Evolutionary conservation across 2,113 vertebrate genomes (phyloP), one percentile per base, ranked within the genome.

Genomic region (Cranoglanis bouderius): DNA sequence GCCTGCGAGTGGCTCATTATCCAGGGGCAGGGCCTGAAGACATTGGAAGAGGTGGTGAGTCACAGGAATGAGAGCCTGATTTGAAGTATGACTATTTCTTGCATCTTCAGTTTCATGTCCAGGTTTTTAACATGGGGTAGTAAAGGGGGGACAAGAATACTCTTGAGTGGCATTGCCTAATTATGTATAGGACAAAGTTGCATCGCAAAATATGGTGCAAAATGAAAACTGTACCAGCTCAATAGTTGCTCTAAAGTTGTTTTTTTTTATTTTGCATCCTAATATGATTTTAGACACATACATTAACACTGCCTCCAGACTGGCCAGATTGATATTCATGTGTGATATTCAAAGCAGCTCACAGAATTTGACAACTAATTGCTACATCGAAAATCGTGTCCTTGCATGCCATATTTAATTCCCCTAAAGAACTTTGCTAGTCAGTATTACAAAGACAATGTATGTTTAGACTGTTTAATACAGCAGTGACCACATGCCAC

Each of bases 1-100:
- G 98, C 77, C 95, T 99, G 81, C 97, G 98, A 49, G 96, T 98
- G 86, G 97, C 97, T 29, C 96, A 97, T 13, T 96, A 98, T 89
- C 97, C 97, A 24, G 94, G 96, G 93, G 96, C 96, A 13, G 88
- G 88, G 46, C 89, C 88, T 57, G 88, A 85, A 51, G 88, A 85
- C 72, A 43, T 85, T 21, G 88, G 83, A 85, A 84, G 88, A 67
- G 88, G 83, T 3, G 88, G 88, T 89, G 18, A 87, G 70, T 88
- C 59, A 53, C 77, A 89, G 86, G 86, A 92, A 91, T 85, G 92
- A 92, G 29, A 91, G 88, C 86, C 95, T 93, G 38, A 67, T 70
- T 81, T 67, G 18, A 59, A 57, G 8, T 57, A 38, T 57, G n/a
- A 82, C 19, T 82, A 57, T 38, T 82, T 57, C n/a, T 55, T 35